Conservation (phyloP, 2,113 vertebrate species). For the Verasper variegatus region DNA sequence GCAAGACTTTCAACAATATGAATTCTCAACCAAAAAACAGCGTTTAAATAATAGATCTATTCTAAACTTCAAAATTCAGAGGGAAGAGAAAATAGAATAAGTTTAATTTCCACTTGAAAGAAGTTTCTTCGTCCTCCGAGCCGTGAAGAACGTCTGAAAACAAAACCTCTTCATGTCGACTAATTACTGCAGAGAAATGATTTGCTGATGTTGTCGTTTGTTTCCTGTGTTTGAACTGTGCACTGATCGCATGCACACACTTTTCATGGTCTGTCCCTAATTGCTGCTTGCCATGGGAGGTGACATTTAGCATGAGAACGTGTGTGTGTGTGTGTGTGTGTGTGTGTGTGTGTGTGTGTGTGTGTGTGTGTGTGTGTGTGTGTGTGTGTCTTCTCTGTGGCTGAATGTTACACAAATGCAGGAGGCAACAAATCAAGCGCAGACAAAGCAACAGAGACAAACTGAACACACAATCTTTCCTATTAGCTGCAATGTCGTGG, state of each 20-base stretch:
- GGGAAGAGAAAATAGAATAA: no score
- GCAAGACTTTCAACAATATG: no score
- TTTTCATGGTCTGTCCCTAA: conserved; percentile 61
- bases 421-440: conserved; percentile 12
- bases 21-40: no score
- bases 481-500: conserved; percentile 29
- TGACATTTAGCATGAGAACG: not conserved
- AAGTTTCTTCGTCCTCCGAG: not conserved
- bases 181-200: conserved; percentile 67
- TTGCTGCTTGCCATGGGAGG: conserved; percentile 52
- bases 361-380: no score
- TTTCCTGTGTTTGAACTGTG: conserved; percentile 40
- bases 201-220: conserved; percentile 41
- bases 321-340: conserved; percentile 10
- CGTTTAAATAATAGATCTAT: no score
- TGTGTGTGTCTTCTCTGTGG: not conserved
- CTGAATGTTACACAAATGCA: not conserved
- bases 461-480: not conserved
- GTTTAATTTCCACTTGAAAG: no score
- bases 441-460: not conserved
- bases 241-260: conserved; percentile 38
- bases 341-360: not conserved
- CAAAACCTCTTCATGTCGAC: conserved; percentile 11
- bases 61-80: no score
- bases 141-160: not conserved